phyloP scores from a whole-genome alignment of 2,888 invertebrate species.

The Ecdyonurus torrentis region DNA sequence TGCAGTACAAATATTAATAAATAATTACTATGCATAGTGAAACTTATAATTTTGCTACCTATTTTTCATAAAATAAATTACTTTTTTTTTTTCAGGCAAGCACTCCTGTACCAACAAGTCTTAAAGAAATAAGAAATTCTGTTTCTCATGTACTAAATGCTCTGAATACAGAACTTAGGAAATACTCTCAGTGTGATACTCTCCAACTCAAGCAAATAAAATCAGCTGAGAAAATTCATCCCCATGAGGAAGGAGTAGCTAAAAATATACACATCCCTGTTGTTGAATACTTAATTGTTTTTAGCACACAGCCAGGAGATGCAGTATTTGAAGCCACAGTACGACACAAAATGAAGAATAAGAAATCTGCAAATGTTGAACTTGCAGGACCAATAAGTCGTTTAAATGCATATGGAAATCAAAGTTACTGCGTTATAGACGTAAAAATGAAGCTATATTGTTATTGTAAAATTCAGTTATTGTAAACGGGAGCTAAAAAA shows the following conservation, averaged over 20 bases:
- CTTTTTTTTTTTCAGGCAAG: too few relatives aligned
- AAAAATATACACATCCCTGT: too few relatives aligned
- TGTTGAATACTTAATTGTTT: constrained; percentile 44
- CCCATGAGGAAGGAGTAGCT: background rate
- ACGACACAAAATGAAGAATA: constrained; percentile 18
- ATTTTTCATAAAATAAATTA: too few relatives aligned
- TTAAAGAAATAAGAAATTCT: too few relatives aligned
- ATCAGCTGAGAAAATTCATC: background rate
- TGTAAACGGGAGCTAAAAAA: too few relatives aligned
- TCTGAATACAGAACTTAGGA: too few relatives aligned
- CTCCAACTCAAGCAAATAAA: background rate
- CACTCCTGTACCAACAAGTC: too few relatives aligned
- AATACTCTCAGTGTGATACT: background rate
- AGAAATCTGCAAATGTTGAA: too few relatives aligned
- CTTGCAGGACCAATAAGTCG: constrained; percentile 42
- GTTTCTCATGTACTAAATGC: too few relatives aligned
- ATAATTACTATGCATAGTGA: too few relatives aligned
- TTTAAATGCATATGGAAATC: constrained; percentile 24
- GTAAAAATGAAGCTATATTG: constrained; percentile 22
- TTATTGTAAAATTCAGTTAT: constrained; percentile 19
- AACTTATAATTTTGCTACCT: too few relatives aligned
- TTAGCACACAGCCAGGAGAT: constrained; percentile 45
- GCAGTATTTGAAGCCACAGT: constrained; percentile 69
- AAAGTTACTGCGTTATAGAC: constrained; percentile 23
- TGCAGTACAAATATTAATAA: too few relatives aligned